Evolutionary conservation across 2,888 invertebrate species (phyloP).

Genomic region (Zaprionus bogoriensis): DNA sequence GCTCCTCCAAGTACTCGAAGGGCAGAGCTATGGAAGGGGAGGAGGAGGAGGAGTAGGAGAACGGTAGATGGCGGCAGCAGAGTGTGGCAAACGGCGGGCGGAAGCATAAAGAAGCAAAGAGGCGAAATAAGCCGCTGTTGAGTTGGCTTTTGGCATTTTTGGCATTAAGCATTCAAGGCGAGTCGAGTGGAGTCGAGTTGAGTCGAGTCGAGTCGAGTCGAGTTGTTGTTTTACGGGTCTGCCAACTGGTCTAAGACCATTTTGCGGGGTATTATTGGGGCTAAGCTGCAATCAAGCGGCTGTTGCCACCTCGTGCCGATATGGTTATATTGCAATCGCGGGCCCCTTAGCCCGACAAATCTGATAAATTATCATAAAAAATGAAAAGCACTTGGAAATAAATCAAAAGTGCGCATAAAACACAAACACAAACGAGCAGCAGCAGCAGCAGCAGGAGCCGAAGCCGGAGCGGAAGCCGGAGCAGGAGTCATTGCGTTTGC

Average conservation of each 20-base stretch:
- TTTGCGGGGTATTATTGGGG: constrained; percentile 44
- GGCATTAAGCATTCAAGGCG: constrained; percentile 21
- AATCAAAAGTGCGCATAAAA: constrained; percentile 59
- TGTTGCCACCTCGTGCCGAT: constrained; percentile 48
- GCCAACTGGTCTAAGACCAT: constrained; percentile 44
- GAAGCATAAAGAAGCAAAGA: constrained; percentile 19
- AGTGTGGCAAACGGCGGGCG: not conserved
- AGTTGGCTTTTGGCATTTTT: constrained; percentile 43
- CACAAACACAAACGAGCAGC: constrained; percentile 14
- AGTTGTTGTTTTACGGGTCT: constrained; percentile 26
- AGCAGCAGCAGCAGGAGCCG: not conserved
- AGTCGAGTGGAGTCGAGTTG: no score
- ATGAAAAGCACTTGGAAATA: constrained; percentile 60
- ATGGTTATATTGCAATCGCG: constrained; percentile 9
- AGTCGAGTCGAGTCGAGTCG: no score
- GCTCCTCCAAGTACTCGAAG: constrained; percentile 81
- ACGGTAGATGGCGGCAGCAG: no score
- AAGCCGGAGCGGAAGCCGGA: not conserved
- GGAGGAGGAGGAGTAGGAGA: not conserved
- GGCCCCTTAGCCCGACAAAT: constrained; percentile 18
- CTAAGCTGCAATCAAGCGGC: constrained; percentile 56
- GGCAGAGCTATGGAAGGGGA: constrained; percentile 60
- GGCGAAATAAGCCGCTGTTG: constrained; percentile 55
- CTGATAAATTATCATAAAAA: constrained; percentile 74
- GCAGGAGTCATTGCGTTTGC: constrained; percentile 21